Conservation (phyloP, 2,113 vertebrate genomes). For the Bostrychus sinensis region DNA sequence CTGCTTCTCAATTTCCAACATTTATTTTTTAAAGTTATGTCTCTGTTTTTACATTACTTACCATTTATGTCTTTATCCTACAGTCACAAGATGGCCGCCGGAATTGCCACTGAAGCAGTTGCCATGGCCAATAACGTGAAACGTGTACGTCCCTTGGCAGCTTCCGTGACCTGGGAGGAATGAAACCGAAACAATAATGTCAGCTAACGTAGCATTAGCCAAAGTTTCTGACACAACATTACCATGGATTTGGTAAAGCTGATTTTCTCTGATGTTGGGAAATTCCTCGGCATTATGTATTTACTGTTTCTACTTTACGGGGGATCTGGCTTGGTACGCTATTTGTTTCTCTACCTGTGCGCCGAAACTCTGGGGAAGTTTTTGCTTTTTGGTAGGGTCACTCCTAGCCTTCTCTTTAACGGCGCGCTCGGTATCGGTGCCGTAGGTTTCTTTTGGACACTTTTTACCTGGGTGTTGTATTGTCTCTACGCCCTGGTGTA, state of each 20-base stretch:
- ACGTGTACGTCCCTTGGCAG: too few species aligned
- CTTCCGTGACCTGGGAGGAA: too few species aligned
- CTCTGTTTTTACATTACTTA: too few species aligned
- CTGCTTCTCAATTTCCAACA: too few species aligned
- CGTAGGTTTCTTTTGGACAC: conserved; percentile 88
- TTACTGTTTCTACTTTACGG: conserved; percentile 83
- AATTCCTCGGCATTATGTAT: conserved; percentile 81
- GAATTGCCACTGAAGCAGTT: too few species aligned
- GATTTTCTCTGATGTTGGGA: conserved; percentile 81
- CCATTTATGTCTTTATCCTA: too few species aligned
- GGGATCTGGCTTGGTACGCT: conserved; percentile 82
- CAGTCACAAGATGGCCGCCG: too few species aligned
- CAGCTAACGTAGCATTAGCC: too few species aligned
- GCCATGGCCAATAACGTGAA: too few species aligned
- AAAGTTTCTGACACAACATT: too few species aligned
- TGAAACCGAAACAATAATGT: too few species aligned
- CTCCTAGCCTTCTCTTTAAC: conserved; percentile 87
- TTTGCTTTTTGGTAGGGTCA: conserved; percentile 85
- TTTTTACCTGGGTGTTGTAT: conserved; percentile 85
- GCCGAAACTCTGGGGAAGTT: conserved; percentile 89
- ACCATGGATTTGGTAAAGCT: conserved; percentile 85
- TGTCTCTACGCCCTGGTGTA: conserved; percentile 77
- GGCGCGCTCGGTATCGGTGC: conserved; percentile 77
- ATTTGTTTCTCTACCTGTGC: conserved; percentile 85
- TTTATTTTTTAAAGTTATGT: too few species aligned